Percentiles rank a stretch among this genome's conserved stretches.
Conservation (phyloP, 2,113 vertebrate genomes). For the Bostrychus sinensis region DNA sequence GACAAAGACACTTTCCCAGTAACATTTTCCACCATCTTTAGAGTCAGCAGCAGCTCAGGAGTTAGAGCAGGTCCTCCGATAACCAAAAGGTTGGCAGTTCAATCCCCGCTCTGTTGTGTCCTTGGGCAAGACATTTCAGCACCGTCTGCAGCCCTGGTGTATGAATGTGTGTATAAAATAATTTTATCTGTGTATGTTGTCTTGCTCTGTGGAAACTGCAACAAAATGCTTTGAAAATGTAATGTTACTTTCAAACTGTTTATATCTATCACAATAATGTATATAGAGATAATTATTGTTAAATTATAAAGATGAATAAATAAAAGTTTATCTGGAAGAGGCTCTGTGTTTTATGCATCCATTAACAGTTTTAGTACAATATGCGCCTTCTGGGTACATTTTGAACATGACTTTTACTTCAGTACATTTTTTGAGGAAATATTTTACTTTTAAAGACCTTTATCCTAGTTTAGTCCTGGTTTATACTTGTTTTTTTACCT, state of each 20-base stretch:
- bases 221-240: neutral
- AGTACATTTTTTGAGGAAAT: too few species aligned
- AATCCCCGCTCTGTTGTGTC: neutral
- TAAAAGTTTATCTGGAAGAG: constrained; percentile 25
- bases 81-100: neutral
- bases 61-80: neutral
- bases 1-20: too few species aligned
- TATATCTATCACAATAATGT: constrained; percentile 47
- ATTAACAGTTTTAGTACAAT: too few species aligned
- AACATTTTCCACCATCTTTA: too few species aligned
- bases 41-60: neutral
- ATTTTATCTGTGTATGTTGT: neutral
- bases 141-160: neutral
- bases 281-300: constrained; percentile 33
- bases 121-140: neutral
- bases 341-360: too few species aligned
- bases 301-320: constrained; percentile 38
- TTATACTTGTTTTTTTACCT: neutral
- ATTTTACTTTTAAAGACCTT: too few species aligned
- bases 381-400: too few species aligned
- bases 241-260: constrained; percentile 4
- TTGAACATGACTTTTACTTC: too few species aligned
- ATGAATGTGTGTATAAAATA: neutral
- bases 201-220: neutral
- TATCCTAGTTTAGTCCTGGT: neutral